These are phyloP conservation scores for Peucedramus taeniatus DNA, from an alignment of 2,113 vertebrate species.

Conservation along the genomic window DNA sequence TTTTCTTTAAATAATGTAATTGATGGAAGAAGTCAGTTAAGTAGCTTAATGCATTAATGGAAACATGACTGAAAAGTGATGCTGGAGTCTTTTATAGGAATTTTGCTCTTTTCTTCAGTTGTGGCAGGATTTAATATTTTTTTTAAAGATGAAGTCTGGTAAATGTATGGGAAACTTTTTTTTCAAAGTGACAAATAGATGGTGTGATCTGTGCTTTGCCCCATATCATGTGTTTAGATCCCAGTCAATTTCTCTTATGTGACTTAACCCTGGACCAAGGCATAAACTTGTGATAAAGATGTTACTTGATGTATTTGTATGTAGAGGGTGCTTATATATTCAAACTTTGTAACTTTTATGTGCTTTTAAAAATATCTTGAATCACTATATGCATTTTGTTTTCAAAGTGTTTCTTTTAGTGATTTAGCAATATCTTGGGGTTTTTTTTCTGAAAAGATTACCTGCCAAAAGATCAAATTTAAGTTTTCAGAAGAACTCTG, in stretches of 20 bases:
- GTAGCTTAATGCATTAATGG: rapidly evolving
- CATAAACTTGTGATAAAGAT: background rate
- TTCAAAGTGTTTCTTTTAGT: background rate
- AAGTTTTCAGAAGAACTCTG: background rate
- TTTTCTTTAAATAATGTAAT: background rate
- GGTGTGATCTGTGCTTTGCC: background rate
- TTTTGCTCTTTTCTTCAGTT: background rate
- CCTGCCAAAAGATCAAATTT: background rate
- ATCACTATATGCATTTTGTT: background rate
- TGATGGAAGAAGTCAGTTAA: background rate
- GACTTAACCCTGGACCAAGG: background rate
- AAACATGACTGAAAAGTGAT: background rate
- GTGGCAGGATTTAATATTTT: background rate
- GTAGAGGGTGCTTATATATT: background rate
- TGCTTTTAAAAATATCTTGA: background rate
- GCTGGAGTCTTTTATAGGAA: background rate
- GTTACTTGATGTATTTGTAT: background rate
- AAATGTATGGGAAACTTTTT: background rate
- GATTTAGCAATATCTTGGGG: background rate
- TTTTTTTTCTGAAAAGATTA: background rate
- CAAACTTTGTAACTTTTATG: background rate
- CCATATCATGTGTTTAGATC: background rate
- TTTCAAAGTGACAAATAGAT: background rate
- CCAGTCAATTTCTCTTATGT: background rate
- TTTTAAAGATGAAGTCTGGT: background rate